Percentiles rank a stretch among this genome's conserved stretches.
These are phyloP conservation scores for Manacus vitellinus DNA, from an alignment of 2,113 vertebrate genomes.

Conservation along the genomic window DNA sequence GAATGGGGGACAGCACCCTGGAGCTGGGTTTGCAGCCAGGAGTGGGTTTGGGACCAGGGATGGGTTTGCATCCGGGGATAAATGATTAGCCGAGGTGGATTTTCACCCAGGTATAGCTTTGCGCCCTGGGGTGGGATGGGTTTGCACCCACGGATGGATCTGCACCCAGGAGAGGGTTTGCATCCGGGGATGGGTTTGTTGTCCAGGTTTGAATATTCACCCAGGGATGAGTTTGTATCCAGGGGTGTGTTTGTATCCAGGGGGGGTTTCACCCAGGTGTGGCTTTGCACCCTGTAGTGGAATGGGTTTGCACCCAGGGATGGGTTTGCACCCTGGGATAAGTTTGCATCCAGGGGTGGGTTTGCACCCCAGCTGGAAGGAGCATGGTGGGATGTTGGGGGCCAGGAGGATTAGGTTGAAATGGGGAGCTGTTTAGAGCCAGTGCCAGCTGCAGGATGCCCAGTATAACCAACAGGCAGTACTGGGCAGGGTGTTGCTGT, in stretches of 20 bases:
- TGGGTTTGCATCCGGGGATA: neutral
- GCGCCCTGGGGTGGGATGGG: neutral
- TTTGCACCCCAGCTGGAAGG: neutral
- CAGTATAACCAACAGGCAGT: neutral
- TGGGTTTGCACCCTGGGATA: neutral
- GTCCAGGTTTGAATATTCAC: neutral
- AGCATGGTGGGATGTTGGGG: fast-evolving
- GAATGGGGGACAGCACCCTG: neutral
- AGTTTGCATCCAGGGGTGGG: neutral
- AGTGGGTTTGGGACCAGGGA: neutral
- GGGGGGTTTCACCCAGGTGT: too few species aligned
- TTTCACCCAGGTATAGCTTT: neutral
- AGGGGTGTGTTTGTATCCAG: neutral
- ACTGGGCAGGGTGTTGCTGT: neutral
- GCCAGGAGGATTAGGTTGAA: neutral
- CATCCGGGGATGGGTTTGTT: neutral
- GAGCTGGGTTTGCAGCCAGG: neutral
- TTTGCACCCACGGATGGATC: neutral
- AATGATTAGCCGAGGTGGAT: neutral
- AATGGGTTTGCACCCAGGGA: neutral
- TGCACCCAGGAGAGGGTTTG: neutral
- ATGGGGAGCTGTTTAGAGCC: neutral
- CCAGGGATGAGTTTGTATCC: neutral
- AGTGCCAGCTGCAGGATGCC: neutral
- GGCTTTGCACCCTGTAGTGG: neutral